These are phyloP conservation scores for Noctua fimbriata DNA, from an alignment of 2,888 invertebrate genomes.

Conservation along the genomic window DNA sequence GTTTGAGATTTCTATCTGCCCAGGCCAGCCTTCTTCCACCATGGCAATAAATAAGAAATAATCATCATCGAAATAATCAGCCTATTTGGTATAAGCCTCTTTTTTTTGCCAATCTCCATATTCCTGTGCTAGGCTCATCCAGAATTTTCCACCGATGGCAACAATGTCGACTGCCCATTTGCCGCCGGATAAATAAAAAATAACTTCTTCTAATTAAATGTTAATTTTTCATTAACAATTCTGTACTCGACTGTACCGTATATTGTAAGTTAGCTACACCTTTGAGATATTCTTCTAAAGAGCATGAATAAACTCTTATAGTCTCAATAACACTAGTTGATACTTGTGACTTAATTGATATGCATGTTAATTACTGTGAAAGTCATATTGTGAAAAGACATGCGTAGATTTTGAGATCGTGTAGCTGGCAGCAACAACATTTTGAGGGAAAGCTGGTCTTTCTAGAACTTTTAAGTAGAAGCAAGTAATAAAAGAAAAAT, in stretches of 20 bases:
- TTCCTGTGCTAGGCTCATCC: too few species aligned
- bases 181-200: not conserved
- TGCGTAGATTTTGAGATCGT: not conserved
- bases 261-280: constrained; percentile 89
- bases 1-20: not conserved
- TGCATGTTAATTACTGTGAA: not conserved
- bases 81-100: not conserved
- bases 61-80: not conserved
- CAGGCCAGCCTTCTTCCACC: not conserved
- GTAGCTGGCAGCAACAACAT: not conserved
- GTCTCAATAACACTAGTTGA: constrained; percentile 68
- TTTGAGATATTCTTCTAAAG: constrained; percentile 90
- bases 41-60: not conserved
- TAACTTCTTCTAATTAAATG: not conserved
- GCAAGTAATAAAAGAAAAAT: not conserved
- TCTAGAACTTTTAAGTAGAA: not conserved
- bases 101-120: not conserved
- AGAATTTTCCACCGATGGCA: too few species aligned
- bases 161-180: too few species aligned
- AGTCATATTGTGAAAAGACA: not conserved
- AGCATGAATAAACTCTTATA: constrained; percentile 88
- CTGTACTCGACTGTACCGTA: constrained; percentile 75
- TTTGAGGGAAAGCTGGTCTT: not conserved
- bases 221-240: constrained; percentile 54
- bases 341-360: constrained; percentile 67